Percentiles rank a stretch among this genome's conserved stretches.
Conservation (phyloP, 2,113 vertebrate genomes). For the Xerus inauris region DNA sequence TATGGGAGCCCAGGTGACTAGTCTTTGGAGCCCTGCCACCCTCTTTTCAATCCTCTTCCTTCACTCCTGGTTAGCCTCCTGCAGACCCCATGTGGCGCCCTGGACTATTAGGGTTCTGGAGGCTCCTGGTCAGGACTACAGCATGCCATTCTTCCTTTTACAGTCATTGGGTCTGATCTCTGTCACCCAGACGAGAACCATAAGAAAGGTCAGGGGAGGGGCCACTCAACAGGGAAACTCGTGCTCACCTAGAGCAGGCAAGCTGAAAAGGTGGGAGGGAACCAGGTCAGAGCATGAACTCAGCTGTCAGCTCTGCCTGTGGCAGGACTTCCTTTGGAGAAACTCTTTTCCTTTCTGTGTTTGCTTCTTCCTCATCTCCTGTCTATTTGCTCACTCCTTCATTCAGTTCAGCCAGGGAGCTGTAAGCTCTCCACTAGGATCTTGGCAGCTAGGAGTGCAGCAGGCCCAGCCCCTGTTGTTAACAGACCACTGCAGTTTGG, state of each 20-base stretch:
- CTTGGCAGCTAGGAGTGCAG: background rate
- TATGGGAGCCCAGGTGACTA: background rate
- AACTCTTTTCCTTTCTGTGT: background rate
- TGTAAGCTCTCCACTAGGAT: background rate
- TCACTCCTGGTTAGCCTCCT: background rate
- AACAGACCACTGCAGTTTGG: background rate
- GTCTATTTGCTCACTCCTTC: background rate
- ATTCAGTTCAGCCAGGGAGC: background rate
- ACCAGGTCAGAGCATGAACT: background rate
- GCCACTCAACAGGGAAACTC: background rate
- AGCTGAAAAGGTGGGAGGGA: background rate
- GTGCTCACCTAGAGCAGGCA: background rate
- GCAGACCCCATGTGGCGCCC: background rate
- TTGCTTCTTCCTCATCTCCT: slow-evolving; percentile 1
- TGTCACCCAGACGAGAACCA: background rate
- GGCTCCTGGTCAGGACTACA: background rate
- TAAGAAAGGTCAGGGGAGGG: background rate
- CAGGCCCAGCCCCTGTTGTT: background rate
- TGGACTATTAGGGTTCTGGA: background rate
- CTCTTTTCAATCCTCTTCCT: background rate
- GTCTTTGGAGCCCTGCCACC: background rate
- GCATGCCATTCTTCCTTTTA: background rate
- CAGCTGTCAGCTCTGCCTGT: background rate
- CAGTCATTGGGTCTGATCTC: background rate
- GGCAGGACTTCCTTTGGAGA: background rate